Conservation (phyloP, 1,140 invertebrate species). For the Tetramorium parvispinum region DNA sequence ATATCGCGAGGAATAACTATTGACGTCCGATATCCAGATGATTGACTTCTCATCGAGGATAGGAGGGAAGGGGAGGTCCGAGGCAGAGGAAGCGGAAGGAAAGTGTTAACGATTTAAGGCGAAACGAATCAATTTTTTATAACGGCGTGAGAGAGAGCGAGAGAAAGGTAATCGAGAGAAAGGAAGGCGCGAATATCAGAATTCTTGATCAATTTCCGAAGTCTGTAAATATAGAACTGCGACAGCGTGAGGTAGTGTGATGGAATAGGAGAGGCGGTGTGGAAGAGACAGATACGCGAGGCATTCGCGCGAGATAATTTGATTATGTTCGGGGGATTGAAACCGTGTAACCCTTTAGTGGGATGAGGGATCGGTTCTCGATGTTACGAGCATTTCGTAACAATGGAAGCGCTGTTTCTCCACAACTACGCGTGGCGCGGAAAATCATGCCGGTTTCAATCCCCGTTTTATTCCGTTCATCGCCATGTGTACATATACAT, state of each 20-base stretch:
- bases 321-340: slow-evolving; percentile 18
- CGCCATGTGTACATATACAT: neutral
- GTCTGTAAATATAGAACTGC: slow-evolving; percentile 69
- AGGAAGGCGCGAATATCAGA: slow-evolving; percentile 76
- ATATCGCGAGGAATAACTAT: neutral
- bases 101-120: slow-evolving; percentile 70
- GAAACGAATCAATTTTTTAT: slow-evolving; percentile 78
- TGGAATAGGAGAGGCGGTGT: neutral
- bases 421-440: neutral
- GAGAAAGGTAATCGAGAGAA: slow-evolving; percentile 44
- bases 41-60: slow-evolving; percentile 8
- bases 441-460: slow-evolving; percentile 19
- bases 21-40: slow-evolving; percentile 21
- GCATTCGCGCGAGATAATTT: slow-evolving; percentile 12
- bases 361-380: neutral
- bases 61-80: neutral
- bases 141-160: slow-evolving; percentile 52
- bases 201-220: slow-evolving; percentile 80
- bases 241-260: slow-evolving; percentile 10
- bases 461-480: neutral
- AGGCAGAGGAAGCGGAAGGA: slow-evolving; percentile 50
- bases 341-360: neutral
- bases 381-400: neutral
- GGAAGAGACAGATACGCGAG: slow-evolving; percentile 15
- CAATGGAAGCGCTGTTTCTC: neutral